Conservation (phyloP, 2,888 invertebrate species). For the Drosophila picticornis region DNA sequence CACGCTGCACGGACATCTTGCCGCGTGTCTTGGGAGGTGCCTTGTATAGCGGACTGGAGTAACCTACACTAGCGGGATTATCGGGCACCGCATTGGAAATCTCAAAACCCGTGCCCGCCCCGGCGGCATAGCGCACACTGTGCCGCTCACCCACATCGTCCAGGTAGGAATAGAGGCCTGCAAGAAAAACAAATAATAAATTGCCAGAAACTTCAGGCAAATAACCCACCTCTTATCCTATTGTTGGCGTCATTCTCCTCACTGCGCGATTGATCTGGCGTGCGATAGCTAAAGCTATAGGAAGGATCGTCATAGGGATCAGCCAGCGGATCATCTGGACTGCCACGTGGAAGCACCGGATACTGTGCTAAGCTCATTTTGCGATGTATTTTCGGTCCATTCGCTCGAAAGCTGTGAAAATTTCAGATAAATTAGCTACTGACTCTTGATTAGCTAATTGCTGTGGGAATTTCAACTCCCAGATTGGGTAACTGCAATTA, state of each 20-base stretch:
- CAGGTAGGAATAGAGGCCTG: constrained; percentile 89
- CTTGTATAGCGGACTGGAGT: constrained; percentile 88
- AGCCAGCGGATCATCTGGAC: constrained; percentile 90
- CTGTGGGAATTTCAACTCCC: constrained; percentile 27
- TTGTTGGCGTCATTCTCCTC: constrained; percentile 89
- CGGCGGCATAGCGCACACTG: constrained; percentile 91
- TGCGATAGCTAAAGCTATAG: constrained; percentile 89
- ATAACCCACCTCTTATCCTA: constrained; percentile 86
- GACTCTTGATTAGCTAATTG: constrained; percentile 37
- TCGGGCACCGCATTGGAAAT: constrained; percentile 90
- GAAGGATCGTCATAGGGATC: constrained; percentile 92
- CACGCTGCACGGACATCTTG: constrained; percentile 90
- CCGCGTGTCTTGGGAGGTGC: constrained; percentile 89
- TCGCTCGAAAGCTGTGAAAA: constrained; percentile 88
- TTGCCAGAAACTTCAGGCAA: not conserved
- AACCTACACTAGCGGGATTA: constrained; percentile 88
- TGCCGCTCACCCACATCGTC: constrained; percentile 92
- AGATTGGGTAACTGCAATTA: constrained; percentile 35
- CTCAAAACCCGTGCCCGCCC: constrained; percentile 91
- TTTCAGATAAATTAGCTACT: constrained; percentile 48
- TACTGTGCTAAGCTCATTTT: constrained; percentile 90
- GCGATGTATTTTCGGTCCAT: constrained; percentile 90
- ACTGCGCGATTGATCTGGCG: constrained; percentile 89
- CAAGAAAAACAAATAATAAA: not conserved
- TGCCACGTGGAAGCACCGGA: constrained; percentile 88